Percentiles rank a stretch among this genome's conserved stretches.
These are phyloP conservation scores for Actinemys pallida DNA, from an alignment of 2,113 vertebrate genomes.

Conservation along the genomic window DNA sequence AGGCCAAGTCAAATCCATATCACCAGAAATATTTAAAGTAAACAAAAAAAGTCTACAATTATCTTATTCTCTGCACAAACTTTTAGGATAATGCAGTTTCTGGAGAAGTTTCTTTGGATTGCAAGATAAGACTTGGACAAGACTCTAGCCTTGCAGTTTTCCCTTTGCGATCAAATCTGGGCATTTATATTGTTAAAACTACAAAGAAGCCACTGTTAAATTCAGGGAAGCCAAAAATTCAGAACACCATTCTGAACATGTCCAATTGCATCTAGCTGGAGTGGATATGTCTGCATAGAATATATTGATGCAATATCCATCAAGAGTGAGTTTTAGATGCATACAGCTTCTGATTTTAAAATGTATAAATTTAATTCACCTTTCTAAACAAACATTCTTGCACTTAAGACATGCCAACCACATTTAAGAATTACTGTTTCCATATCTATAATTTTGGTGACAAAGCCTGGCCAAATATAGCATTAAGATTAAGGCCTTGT, in stretches of 20 bases:
- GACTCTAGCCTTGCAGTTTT: background rate
- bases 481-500: background rate
- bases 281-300: background rate
- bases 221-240: background rate
- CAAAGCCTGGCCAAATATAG: background rate
- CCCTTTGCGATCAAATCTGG: background rate
- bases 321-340: background rate
- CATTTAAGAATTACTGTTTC: background rate
- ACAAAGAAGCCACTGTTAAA: background rate
- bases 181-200: background rate
- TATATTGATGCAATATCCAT: background rate
- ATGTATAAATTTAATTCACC: background rate
- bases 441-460: background rate
- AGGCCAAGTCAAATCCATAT: background rate
- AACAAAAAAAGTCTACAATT: background rate
- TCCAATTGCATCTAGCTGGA: background rate
- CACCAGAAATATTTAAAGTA: background rate
- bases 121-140: background rate
- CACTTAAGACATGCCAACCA: background rate
- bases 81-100: background rate
- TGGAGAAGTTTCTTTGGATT: background rate
- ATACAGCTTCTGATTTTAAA: background rate
- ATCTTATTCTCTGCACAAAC: background rate
- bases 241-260: background rate
- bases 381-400: background rate